Evolutionary conservation across 2,113 vertebrate species (phyloP).

Genomic region (Pan troglodytes): DNA sequence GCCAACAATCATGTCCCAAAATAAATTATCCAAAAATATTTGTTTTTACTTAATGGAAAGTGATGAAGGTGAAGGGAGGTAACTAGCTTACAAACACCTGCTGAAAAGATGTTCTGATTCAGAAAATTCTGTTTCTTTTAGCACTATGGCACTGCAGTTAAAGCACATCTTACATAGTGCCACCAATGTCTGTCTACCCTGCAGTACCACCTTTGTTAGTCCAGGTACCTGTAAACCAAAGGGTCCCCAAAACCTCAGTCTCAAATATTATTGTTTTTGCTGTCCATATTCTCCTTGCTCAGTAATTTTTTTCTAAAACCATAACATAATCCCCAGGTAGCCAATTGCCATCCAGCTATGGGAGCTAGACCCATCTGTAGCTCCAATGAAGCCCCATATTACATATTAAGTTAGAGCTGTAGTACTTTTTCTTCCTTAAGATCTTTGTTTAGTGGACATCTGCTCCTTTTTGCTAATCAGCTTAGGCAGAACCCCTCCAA

Average conservation of each 20-base stretch:
- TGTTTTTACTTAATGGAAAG: background rate
- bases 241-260: background rate
- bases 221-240: background rate
- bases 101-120: background rate
- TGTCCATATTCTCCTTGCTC: background rate
- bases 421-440: background rate
- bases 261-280: background rate
- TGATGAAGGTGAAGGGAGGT: background rate
- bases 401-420: background rate
- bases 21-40: background rate
- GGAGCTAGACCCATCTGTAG: background rate
- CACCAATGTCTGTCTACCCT: background rate
- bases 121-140: background rate
- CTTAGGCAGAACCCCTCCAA: background rate
- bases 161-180: background rate
- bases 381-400: background rate
- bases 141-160: background rate
- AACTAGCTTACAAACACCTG: background rate
- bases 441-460: background rate
- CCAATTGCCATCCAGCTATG: background rate
- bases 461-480: background rate
- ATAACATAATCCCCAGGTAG: background rate
- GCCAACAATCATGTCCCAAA: background rate
- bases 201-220: background rate
- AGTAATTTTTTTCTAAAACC: constrained; percentile 7